Evolutionary conservation across 2,113 vertebrate genomes (phyloP).

Genomic region (Mesocricetus auratus): DNA sequence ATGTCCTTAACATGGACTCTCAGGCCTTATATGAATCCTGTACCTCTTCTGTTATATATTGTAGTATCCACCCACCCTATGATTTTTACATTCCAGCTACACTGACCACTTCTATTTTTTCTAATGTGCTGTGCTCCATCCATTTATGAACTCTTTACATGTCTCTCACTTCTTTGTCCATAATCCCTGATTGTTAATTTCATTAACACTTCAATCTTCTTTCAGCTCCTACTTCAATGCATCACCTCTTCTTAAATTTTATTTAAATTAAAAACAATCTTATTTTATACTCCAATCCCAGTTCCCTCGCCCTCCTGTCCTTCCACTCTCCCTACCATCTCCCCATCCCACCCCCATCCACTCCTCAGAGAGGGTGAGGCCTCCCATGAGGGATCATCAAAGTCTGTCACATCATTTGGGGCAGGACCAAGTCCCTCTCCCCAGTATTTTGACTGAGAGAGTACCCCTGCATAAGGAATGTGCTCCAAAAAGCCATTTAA

Average conservation of each 20-base stretch:
- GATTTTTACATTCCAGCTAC: neutral
- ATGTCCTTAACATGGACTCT: neutral
- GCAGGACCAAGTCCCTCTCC: too few relatives aligned
- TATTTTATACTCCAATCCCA: too few relatives aligned
- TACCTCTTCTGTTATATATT: conserved; percentile 5
- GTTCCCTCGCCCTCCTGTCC: too few relatives aligned
- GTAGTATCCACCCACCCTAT: neutral
- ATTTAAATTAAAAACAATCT: too few relatives aligned
- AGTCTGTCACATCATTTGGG: too few relatives aligned
- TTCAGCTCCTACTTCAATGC: neutral
- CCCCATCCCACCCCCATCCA: too few relatives aligned
- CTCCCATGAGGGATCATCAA: too few relatives aligned
- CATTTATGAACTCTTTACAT: neutral
- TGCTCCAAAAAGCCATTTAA: too few relatives aligned
- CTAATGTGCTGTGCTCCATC: neutral
- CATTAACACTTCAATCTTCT: neutral
- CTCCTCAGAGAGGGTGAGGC: too few relatives aligned
- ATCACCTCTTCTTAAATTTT: neutral
- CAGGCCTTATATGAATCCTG: neutral
- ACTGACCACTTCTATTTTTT: neutral
- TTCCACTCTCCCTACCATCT: too few relatives aligned
- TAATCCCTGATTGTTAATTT: neutral
- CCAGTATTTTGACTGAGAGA: too few relatives aligned
- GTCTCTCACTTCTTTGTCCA: neutral
- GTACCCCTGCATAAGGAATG: too few relatives aligned